Evolutionary conservation across 2,797 vertebrate genomes (phyloP), one percentile per base, ranked within the genome.

Genomic region (Acipenser transmontanus): DNA sequence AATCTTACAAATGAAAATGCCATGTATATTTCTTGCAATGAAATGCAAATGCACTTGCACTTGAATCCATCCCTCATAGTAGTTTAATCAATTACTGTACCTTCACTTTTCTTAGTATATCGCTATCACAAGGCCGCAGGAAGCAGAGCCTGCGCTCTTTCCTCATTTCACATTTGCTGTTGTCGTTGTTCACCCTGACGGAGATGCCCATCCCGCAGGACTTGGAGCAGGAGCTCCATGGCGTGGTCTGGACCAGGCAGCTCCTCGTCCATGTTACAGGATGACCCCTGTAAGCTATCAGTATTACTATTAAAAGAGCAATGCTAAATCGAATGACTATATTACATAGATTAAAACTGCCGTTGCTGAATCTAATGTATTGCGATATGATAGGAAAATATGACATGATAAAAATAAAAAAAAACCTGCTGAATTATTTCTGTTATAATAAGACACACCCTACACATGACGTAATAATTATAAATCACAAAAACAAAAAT

Each of bases 181-280:
- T 98, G 74, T 95, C 88, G 0, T 97, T 98, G 83, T 92, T 94
- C 71, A 97, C 89, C 0, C 93, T 89, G 17, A 90, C 86, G 8
- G 95, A 98, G 76, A 98, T 93, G 60, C 97, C 96, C 61, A 96
- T 85, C 63, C 90, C 95, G 3, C 97, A 99, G 73, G 92, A 93
- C 74, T 82, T 92, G 47, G 96, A 97, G 72, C 97, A 99, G 49
- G 93, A 85, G 48, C 93, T 95, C 97, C 96, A 99, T 57, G 89
- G 90, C 0, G 94, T 97, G 65, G 89, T 93, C 85, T 98, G 97
- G 59, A 97, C 79, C 65, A 97, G 80, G 75, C 97, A 99, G 76
- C 93, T 94, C 74, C 88, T 93, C 91, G 93, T 96, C 93, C 93
- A 90, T 83, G 89, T 90, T 79, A 97, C 89, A 50, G 93, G 93